Base-by-base conservation (phyloP, 2,797 vertebrate species). In the Sebastes itinus region DNA sequence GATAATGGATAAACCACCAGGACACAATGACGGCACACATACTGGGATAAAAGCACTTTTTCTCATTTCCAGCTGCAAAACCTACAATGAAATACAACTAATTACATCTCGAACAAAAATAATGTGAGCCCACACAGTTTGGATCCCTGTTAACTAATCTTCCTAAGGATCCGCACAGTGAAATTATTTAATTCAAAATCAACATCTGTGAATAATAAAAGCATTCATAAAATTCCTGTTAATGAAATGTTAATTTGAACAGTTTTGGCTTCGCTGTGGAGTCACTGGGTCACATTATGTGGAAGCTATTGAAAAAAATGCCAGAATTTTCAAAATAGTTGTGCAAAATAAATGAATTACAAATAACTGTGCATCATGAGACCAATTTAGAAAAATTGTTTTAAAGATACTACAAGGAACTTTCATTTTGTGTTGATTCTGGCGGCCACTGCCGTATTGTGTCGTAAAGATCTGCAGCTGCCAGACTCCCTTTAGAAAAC, bases 11-110 rank as follows among this genome's bases (percentile, higher is more conserved):
- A 42, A 52, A 61, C 32, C 32, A 28, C 27, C 22, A 11, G 16
- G 55, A 65, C 75, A 81, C 72, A 66, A 69, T 66, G 58, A 30
- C 56, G 52, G 78, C 66, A 61, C 60, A 35, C 61, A 77, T 33
- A n/a, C 38, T 68, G 71, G 6, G 54, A 86, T 85, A 80, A 75
- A 69, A 56, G 68, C 70, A 28, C 28, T 66, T 64, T 77, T 70
- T 77, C 18, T 55, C 42, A 79, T 72, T 84, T 61, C 66, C 16
- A 71, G 64, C 73, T 59, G 25, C 66, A 79, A n/a, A 77, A 13
- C 11, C 64, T n/a, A 55, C 58, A 70, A 22, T 78, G 12, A 65
- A 75, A 82, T 74, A 10, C 76, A 85, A 60, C 5, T 77, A 42
- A 86, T 87, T 59, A 59, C 74, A 58, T 72, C n/a, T 58, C 9